Percentiles rank a stretch among this genome's conserved stretches.
Evolutionary conservation across 2,888 invertebrate genomes (phyloP).

Genomic region (Glaucopsyche alexis): DNA sequence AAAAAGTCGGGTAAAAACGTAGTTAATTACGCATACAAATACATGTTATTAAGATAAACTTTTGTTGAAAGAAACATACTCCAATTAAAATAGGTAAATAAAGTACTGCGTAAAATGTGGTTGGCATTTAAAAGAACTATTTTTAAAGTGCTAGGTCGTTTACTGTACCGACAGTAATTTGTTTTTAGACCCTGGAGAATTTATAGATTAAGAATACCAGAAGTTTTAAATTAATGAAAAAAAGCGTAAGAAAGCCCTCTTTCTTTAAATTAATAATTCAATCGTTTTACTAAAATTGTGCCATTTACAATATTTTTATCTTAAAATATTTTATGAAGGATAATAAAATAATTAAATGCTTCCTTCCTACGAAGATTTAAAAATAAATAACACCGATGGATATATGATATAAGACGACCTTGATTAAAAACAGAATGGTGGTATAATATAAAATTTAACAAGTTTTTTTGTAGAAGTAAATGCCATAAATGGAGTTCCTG

Average conservation of each 20-base stretch:
- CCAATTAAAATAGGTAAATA: constrained; percentile 15
- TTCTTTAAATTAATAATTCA: too few relatives aligned
- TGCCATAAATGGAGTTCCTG: not conserved
- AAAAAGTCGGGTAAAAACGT: too few relatives aligned
- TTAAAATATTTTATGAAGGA: not conserved
- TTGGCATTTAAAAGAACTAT: constrained; percentile 12
- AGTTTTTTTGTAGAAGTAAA: not conserved
- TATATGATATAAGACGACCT: not conserved
- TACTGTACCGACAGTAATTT: not conserved
- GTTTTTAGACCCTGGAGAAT: not conserved
- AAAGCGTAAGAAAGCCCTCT: not conserved
- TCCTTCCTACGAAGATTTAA: not conserved
- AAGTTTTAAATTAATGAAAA: not conserved
- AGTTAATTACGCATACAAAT: not conserved
- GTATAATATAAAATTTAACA: not conserved
- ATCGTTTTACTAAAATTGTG: not conserved
- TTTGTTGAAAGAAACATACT: not conserved
- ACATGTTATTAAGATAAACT: not conserved
- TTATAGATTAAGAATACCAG: not conserved
- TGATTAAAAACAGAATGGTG: not conserved
- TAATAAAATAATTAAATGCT: not conserved
- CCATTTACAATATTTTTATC: not conserved
- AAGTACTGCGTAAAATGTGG: not conserved
- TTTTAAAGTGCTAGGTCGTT: constrained; percentile 13
- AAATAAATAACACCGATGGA: not conserved